These are phyloP conservation scores for Oedothorax gibbosus DNA, from an alignment of 1,140 invertebrate species.

Conservation along the genomic window DNA sequence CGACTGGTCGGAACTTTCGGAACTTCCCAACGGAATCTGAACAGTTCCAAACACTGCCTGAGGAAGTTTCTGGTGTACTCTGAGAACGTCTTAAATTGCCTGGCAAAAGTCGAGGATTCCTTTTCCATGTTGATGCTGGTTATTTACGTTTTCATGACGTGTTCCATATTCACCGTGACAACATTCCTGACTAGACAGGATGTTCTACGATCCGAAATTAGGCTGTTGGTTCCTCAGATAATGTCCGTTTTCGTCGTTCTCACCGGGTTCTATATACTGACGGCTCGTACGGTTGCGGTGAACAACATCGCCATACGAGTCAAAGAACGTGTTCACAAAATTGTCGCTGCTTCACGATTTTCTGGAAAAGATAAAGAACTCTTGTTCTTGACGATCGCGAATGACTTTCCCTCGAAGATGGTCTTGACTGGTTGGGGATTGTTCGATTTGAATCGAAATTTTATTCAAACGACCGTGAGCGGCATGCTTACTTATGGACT, in stretches of 20 bases:
- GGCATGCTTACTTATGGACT: constrained; percentile 30
- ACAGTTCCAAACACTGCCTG: not conserved
- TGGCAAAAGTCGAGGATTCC: not conserved
- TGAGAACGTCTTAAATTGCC: not conserved
- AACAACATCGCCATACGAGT: constrained; percentile 10
- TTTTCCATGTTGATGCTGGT: constrained; percentile 6
- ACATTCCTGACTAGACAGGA: not conserved
- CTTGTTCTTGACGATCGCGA: not conserved
- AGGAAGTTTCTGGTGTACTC: not conserved
- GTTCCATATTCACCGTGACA: constrained; percentile 14
- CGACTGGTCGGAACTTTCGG: not conserved
- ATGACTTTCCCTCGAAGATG: constrained; percentile 1
- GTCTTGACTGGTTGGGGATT: not conserved
- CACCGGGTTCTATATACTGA: not conserved
- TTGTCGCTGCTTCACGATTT: not conserved
- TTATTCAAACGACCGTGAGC: constrained; percentile 11
- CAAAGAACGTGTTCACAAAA: not conserved
- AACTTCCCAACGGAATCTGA: too few species aligned
- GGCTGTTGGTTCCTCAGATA: not conserved
- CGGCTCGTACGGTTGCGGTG: not conserved
- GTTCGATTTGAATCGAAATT: constrained; percentile 6
- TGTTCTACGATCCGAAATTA: not conserved
- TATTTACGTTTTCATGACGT: constrained; percentile 13
- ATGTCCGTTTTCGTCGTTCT: not conserved
- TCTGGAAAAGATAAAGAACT: not conserved